A percentile compares a stretch with the other conserved stretches of the same genome.
Evolutionary conservation across 2,113 vertebrate species (phyloP).

Genomic region (Promerops cafer): DNA sequence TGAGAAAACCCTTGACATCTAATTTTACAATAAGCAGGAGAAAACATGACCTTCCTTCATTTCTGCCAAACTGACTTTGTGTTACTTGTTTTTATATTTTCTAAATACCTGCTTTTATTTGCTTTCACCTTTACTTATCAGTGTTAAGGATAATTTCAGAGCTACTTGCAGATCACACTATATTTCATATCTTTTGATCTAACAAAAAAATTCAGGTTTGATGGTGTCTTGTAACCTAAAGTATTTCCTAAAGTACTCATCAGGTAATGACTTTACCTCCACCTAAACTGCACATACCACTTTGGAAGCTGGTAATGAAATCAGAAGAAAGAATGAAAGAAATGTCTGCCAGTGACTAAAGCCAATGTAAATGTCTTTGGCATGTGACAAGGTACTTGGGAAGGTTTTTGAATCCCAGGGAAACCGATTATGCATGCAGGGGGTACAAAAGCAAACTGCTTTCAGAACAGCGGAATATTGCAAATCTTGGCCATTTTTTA

Average conservation of each 20-base stretch:
- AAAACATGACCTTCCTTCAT: background rate
- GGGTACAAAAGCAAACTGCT: background rate
- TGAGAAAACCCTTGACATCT: background rate
- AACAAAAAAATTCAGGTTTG: background rate
- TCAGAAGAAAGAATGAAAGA: background rate
- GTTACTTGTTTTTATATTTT: background rate
- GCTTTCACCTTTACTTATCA: background rate
- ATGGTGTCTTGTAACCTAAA: background rate
- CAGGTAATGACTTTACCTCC: background rate
- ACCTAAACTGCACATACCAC: rapidly evolving
- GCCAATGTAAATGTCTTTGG: background rate
- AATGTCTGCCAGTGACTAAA: background rate
- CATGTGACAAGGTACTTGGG: background rate
- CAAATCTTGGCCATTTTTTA: background rate
- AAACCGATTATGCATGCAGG: background rate
- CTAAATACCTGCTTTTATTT: background rate
- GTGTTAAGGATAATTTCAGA: background rate
- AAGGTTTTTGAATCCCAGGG: background rate
- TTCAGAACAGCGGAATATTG: background rate
- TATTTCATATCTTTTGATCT: background rate
- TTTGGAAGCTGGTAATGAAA: background rate
- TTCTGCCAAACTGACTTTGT: background rate
- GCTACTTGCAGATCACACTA: background rate
- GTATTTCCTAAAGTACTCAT: background rate
- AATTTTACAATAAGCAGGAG: background rate